Conservation (phyloP, 2,113 vertebrate species). For the Burhinus oedicnemus region DNA sequence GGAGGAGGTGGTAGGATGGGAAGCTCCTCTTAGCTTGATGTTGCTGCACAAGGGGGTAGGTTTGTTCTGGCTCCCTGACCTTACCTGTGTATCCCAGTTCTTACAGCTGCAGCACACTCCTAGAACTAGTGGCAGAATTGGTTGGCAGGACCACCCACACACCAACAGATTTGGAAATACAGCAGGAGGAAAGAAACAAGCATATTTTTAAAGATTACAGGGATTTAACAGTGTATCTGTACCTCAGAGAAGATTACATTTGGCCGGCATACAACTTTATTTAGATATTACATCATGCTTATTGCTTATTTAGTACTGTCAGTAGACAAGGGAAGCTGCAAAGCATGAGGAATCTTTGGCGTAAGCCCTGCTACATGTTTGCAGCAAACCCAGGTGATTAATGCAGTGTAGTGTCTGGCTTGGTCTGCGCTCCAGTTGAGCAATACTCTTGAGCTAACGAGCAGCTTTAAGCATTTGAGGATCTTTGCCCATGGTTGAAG, state of each 20-base stretch:
- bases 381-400: neutral
- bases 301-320: neutral
- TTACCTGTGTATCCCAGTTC: neutral
- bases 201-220: neutral
- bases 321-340: neutral
- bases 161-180: neutral
- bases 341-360: neutral
- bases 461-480: neutral
- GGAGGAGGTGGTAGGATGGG: neutral
- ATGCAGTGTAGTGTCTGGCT: neutral
- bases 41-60: neutral
- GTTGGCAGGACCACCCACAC: neutral
- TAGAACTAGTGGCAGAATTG: neutral
- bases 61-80: neutral
- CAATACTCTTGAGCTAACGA: neutral
- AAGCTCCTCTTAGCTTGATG: neutral
- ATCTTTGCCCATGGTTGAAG: neutral
- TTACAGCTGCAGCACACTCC: neutral
- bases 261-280: neutral
- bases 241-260: neutral
- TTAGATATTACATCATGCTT: constrained; percentile 11
- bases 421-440: neutral
- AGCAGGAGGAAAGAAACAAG: neutral
- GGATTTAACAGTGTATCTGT: neutral
- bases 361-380: neutral